Base-by-base conservation (phyloP, 2,113 vertebrate species). In the Cottus gobio region DNA sequence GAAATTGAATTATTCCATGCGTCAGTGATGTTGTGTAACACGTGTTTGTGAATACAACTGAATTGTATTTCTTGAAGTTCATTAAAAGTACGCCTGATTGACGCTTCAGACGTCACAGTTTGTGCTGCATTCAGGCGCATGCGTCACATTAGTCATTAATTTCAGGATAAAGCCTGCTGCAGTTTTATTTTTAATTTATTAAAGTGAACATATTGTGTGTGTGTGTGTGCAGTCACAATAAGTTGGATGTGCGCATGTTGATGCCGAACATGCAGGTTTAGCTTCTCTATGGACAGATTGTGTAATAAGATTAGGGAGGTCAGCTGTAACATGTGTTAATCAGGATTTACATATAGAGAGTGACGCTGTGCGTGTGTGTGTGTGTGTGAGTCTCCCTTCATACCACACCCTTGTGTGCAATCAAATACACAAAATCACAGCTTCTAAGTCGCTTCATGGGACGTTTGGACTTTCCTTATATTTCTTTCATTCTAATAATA, bases 271-370 rank as follows among this genome's bases (percentile, higher is more conserved):
- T 65, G 70, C 71, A 26, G 73, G 26, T 65, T 44, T 69, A 74
- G 77, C 75, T 24, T 78, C 31, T 79, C 71, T 31, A 5, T 66
- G 75, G 66, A 15, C 87, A 78, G 85, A 87, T 85, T 85, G 69
- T 75, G 75, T 85, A 88, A 83, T 75, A 61, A 80, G 79, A 80
- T 88, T 83, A 87, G 18, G 71, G 73, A 67, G 82, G 79, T 83
- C 79, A 85, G 72, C 79, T 85, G 82, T 75, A 80, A 83, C 87
- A 87, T 83, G 71, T 74, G 71, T 85, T 82, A 80, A 87, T 89
- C 85, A 89, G 87, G 80, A 36, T 84, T 81, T 76, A 70, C 48
- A 71, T 22, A 39, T 61, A 75, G 61, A 72, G 71, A 72, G 56
- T 50, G 69, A 67, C 2, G 63, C 69, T 48, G 31, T 80, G 39